These are phyloP conservation scores for Poecile atricapillus DNA, from an alignment of 2,113 vertebrate genomes.

Conservation along the genomic window DNA sequence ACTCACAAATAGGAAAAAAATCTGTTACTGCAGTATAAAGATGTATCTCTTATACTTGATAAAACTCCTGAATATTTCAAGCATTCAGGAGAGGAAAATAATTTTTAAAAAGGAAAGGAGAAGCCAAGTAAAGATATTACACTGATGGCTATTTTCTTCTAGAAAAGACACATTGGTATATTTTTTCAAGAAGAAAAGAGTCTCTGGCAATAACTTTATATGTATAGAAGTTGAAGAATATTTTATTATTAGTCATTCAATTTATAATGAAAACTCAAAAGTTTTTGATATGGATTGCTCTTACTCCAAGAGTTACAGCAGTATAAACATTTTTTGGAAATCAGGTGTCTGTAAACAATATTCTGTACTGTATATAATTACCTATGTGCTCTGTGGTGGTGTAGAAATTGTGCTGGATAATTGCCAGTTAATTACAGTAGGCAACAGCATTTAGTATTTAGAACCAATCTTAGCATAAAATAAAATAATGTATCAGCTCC, in stretches of 20 bases:
- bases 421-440: neutral
- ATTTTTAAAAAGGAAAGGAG: neutral
- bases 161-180: conserved; percentile 1
- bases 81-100: neutral
- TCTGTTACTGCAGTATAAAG: neutral
- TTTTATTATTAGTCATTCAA: neutral
- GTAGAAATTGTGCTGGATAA: neutral
- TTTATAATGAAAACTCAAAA: neutral
- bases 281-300: neutral
- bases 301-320: neutral
- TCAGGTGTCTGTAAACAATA: neutral
- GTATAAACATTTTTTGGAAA: neutral
- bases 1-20: neutral
- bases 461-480: neutral
- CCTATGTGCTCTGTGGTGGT: neutral
- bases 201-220: neutral
- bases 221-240: neutral
- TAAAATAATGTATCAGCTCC: neutral
- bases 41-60: neutral
- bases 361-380: neutral
- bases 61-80: neutral
- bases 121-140: neutral
- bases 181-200: neutral
- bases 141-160: neutral
- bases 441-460: neutral